phyloP scores from a whole-genome alignment of 1,140 invertebrate genomes.

The Nephotettix cincticeps region DNA sequence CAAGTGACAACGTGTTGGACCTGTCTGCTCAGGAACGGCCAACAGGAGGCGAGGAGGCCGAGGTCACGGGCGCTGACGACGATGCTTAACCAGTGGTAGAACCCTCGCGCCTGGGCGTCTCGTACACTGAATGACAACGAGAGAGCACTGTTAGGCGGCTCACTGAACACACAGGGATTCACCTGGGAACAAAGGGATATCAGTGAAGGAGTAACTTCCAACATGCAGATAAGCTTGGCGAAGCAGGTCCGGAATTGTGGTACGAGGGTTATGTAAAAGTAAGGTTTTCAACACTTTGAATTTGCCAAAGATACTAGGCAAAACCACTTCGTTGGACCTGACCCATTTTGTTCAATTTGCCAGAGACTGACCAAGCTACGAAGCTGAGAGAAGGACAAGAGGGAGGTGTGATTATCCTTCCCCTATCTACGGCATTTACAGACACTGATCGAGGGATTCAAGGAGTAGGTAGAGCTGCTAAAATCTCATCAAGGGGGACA shows the following conservation, averaged over 20 bases:
- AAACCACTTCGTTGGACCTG: too few species aligned
- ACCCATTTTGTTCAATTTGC: too few species aligned
- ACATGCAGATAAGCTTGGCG: not conserved
- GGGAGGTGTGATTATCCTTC: too few species aligned
- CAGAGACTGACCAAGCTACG: too few species aligned
- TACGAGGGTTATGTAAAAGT: not conserved
- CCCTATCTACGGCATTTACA: too few species aligned
- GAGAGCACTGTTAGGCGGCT: constrained; percentile 53
- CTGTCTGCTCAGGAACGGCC: constrained; percentile 53
- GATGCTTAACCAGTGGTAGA: constrained; percentile 53
- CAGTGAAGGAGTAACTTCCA: not conserved
- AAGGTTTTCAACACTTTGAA: not conserved
- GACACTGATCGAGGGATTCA: too few species aligned
- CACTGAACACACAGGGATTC: constrained; percentile 57
- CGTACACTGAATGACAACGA: constrained; percentile 55
- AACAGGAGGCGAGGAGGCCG: constrained; percentile 52
- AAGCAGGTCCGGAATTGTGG: not conserved
- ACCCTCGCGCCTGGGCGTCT: constrained; percentile 54
- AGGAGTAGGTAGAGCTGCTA: too few species aligned
- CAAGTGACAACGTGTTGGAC: constrained; percentile 45
- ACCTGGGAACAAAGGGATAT: constrained; percentile 44
- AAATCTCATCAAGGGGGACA: too few species aligned
- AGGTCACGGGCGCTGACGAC: constrained; percentile 55
- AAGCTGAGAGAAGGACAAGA: too few species aligned
- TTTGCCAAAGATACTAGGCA: not conserved